Percentiles rank a stretch among this genome's conserved stretches.
phyloP scores from a whole-genome alignment of 2,797 vertebrate genomes.

The Aeoliscus strigatus region DNA sequence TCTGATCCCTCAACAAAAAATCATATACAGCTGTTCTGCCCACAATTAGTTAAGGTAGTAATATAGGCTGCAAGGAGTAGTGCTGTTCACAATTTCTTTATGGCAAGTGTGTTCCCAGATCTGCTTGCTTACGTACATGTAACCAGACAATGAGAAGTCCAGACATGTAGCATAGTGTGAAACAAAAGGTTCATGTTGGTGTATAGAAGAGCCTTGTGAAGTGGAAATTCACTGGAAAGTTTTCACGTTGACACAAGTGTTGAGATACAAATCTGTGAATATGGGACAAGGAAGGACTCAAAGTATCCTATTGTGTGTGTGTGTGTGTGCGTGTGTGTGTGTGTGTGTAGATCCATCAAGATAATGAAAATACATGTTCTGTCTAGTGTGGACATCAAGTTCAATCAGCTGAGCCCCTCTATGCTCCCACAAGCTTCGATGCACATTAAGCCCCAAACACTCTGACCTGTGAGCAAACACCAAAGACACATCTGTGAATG shows the following conservation, averaged over 20 bases:
- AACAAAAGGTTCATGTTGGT: slow-evolving; percentile 15
- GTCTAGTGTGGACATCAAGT: slow-evolving; percentile 58
- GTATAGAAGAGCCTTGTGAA: slow-evolving; percentile 15
- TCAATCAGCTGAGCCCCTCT: slow-evolving; percentile 34
- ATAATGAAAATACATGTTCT: slow-evolving; percentile 45
- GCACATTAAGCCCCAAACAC: slow-evolving; percentile 32
- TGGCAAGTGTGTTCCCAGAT: slow-evolving; percentile 17
- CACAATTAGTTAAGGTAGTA: slow-evolving; percentile 31
- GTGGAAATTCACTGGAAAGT: slow-evolving; percentile 15
- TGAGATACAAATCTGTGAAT: slow-evolving; percentile 40
- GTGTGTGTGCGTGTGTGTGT: slow-evolving; percentile 14
- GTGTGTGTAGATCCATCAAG: slow-evolving; percentile 28
- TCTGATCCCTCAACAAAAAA: slow-evolving; percentile 16
- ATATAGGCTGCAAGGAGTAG: slow-evolving; percentile 29
- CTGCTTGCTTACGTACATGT: slow-evolving; percentile 31
- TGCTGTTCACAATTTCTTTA: slow-evolving; percentile 23
- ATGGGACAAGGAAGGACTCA: slow-evolving; percentile 24
- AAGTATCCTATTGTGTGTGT: slow-evolving; percentile 28
- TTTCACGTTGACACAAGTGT: slow-evolving; percentile 19
- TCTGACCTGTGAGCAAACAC: slow-evolving; percentile 24
- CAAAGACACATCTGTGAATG: slow-evolving; percentile 45
- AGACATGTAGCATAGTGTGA: slow-evolving; percentile 10
- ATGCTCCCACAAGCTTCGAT: slow-evolving; percentile 36
- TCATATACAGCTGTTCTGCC: slow-evolving; percentile 11
- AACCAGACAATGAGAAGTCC: slow-evolving; percentile 27